Evolutionary conservation across 2,113 vertebrate species (phyloP), one percentile per base, ranked within the genome.

Genomic region (Gnathonemus longibarbis): DNA sequence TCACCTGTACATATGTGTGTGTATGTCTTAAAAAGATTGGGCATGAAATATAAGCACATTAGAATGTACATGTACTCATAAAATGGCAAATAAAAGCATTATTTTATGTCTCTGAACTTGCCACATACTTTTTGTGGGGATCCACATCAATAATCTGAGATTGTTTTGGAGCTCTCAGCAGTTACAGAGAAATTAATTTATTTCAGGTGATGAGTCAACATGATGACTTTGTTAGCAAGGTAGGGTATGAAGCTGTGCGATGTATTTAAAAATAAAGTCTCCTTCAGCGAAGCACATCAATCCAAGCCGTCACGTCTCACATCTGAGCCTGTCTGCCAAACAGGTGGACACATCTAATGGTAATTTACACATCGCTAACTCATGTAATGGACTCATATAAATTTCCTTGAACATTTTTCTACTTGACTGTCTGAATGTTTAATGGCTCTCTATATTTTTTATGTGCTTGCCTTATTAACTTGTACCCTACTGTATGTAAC

Each of bases 381-480:
- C 85, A 56, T 52, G 27, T 35, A 50, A 77, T 89, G 62, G 27
- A 80, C n/a, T 89, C 70, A 52, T 24, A 77, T 80, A 49, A 49
- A 88, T 88, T 58, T 42, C 17, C 35, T 62, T 42, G 52, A 88
- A 58, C 52, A 62, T 88, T 88, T 88, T 62, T 62, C 87, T 88
- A 62, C 52, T 66, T 62, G 2, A 88, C 87, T 58, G 87, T 88
- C 35, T 46, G 52, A 62, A 88, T 58, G 87, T 88, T 88, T 62
- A 88, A 88, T 88, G 87, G 6, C 35, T 19, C 27, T 21, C 53
- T 21, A 66, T 88, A 62, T 10, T 15, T 45, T 45, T 88, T 27
- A 87, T 88, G 87, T 66, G 27, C 87, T 62, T 62, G 53, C 52
- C 87, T 39, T 88, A 88, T 88, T 66, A 88, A 66, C 31, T 42